A percentile compares a stretch with the other conserved stretches of the same genome.
These are phyloP conservation scores for Philaethria dido DNA, from an alignment of 2,888 invertebrate species.

Conservation along the genomic window DNA sequence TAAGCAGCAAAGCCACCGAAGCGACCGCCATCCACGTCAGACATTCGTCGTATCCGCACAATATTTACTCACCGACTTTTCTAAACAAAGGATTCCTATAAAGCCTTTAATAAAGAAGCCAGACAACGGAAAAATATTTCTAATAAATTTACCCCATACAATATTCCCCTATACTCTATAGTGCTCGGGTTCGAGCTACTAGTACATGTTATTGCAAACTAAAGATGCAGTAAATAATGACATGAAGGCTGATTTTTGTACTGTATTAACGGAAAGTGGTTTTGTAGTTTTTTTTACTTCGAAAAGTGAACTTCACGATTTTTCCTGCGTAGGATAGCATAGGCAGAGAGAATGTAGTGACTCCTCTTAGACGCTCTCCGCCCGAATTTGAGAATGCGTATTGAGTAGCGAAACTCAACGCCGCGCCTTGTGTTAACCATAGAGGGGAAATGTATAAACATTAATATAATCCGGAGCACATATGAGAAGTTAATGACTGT, in stretches of 20 bases:
- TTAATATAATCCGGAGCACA: no score
- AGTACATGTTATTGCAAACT: slow-evolving; percentile 25
- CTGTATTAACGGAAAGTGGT: not conserved
- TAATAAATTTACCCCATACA: slow-evolving; percentile 40
- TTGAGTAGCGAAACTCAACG: no score
- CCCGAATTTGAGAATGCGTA: no score
- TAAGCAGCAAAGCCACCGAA: slow-evolving; percentile 15
- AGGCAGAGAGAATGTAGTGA: no score
- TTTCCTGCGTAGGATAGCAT: no score
- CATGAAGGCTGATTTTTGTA: not conserved
- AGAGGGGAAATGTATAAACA: no score
- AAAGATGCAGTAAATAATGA: slow-evolving; percentile 21
- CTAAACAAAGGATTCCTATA: slow-evolving; percentile 38
- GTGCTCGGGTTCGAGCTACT: slow-evolving; percentile 18
- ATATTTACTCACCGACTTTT: slow-evolving; percentile 24
- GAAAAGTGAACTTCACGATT: no score
- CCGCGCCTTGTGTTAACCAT: no score
- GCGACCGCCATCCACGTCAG: slow-evolving; percentile 34
- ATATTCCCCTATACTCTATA: slow-evolving; percentile 31
- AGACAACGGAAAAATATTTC: slow-evolving; percentile 39
- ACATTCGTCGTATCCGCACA: slow-evolving; percentile 23
- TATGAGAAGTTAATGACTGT: no score
- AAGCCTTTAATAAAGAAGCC: slow-evolving; percentile 38
- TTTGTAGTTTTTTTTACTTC: no score
- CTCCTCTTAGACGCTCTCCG: no score